Percentiles rank a stretch among this genome's conserved stretches.
phyloP scores from a whole-genome alignment of 2,113 vertebrate species.

The Rhea pennata region DNA sequence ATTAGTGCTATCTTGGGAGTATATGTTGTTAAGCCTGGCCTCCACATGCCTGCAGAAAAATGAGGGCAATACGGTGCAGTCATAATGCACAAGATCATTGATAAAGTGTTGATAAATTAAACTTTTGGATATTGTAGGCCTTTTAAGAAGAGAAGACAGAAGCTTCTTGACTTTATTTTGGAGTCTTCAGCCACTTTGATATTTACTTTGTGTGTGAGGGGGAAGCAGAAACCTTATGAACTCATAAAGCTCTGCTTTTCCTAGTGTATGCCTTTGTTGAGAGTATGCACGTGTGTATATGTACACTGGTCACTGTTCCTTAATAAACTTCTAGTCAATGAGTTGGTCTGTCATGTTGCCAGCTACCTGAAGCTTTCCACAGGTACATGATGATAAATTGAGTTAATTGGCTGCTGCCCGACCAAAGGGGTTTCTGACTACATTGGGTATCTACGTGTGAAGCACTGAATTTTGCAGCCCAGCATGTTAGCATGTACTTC shows the following conservation, averaged over 20 bases:
- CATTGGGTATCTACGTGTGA: background rate
- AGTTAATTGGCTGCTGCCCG: background rate
- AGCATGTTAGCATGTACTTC: background rate
- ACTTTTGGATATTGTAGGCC: background rate
- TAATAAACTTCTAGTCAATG: background rate
- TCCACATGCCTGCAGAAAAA: background rate
- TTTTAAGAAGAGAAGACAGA: background rate
- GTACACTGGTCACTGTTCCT: background rate
- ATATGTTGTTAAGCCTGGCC: background rate
- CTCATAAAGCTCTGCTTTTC: background rate
- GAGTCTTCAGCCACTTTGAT: background rate
- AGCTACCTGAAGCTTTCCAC: background rate
- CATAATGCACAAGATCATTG: background rate
- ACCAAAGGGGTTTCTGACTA: background rate
- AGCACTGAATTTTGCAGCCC: background rate
- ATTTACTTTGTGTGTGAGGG: background rate
- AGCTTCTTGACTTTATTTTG: background rate
- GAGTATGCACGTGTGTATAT: fast-evolving
- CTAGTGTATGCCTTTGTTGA: background rate
- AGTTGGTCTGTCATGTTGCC: background rate
- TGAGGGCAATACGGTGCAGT: background rate
- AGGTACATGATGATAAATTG: background rate
- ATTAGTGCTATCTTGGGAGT: background rate
- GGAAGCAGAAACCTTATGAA: background rate
- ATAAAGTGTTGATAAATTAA: background rate